A percentile compares a stretch with the other conserved stretches of the same genome.
These are phyloP conservation scores for Dromiciops gliroides DNA, from an alignment of 2,113 vertebrate species.

Conservation along the genomic window DNA sequence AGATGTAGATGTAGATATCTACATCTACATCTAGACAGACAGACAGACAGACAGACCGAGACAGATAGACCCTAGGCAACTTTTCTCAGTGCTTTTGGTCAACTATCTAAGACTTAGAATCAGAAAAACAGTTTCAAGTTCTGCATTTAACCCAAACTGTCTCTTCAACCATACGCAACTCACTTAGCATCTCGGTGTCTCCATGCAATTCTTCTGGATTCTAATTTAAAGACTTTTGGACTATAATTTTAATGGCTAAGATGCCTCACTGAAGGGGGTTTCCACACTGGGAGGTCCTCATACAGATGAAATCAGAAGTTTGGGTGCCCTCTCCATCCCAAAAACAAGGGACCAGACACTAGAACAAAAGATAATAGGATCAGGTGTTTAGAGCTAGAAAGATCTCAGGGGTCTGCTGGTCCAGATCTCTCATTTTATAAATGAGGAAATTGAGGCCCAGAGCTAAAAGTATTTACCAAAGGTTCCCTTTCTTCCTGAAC, in stretches of 20 bases:
- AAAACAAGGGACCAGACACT: not conserved
- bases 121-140: not conserved
- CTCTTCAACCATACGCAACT: not conserved
- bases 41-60: no score
- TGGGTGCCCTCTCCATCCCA: not conserved
- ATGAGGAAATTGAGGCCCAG: no score
- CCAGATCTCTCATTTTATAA: not conserved
- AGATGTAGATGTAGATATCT: no score
- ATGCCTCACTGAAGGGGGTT: not conserved
- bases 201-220: not conserved
- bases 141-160: not conserved
- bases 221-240: not conserved
- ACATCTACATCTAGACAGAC: no score
- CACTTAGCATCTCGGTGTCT: not conserved
- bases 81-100: constrained; percentile 17
- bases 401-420: not conserved
- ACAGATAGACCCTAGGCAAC: not conserved
- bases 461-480: not conserved
- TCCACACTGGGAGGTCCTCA: not conserved
- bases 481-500: not conserved
- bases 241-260: not conserved
- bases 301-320: not conserved
- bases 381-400: not conserved
- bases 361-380: not conserved
- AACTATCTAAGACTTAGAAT: not conserved